phyloP scores from a whole-genome alignment of 2,113 vertebrate genomes.

The Columba janthina region DNA sequence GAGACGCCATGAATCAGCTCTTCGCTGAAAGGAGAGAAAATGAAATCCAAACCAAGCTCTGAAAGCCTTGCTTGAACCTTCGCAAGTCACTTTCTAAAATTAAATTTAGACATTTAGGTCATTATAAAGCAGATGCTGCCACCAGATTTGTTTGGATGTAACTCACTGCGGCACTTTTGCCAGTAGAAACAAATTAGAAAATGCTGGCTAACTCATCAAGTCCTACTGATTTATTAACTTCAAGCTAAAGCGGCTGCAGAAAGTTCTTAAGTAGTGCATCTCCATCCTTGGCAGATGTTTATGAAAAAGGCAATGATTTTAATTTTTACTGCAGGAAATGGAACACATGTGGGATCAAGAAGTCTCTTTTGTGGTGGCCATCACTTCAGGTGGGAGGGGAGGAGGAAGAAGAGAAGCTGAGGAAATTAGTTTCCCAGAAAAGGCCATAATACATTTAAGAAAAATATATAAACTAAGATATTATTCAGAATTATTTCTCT shows the following conservation, averaged over 20 bases:
- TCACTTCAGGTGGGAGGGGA: not conserved
- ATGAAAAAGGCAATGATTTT: not conserved
- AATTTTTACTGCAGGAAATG: constrained; percentile 15
- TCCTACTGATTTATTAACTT: constrained; percentile 13
- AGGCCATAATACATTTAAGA: not conserved
- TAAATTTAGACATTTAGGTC: constrained; percentile 52
- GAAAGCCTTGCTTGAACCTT: not conserved
- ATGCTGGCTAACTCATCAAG: not conserved
- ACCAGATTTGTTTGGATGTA: constrained; percentile 42
- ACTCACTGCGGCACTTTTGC: not conserved
- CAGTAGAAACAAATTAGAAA: constrained; percentile 59
- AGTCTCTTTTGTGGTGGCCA: not conserved
- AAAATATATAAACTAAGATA: not conserved
- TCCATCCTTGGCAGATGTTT: not conserved
- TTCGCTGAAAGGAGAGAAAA: not conserved
- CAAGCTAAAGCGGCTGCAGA: not conserved
- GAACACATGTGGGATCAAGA: not conserved
- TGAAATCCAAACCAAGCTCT: not conserved
- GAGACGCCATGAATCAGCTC: not conserved
- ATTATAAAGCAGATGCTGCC: constrained; percentile 34
- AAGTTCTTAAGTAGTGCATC: not conserved
- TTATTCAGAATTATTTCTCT: not conserved
- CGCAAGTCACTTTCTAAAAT: constrained; percentile 53
- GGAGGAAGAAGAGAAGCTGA: not conserved
- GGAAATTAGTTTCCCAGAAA: not conserved